Evolutionary conservation across 2,888 invertebrate genomes (phyloP).

Genomic region (Caenorhabditis afra): DNA sequence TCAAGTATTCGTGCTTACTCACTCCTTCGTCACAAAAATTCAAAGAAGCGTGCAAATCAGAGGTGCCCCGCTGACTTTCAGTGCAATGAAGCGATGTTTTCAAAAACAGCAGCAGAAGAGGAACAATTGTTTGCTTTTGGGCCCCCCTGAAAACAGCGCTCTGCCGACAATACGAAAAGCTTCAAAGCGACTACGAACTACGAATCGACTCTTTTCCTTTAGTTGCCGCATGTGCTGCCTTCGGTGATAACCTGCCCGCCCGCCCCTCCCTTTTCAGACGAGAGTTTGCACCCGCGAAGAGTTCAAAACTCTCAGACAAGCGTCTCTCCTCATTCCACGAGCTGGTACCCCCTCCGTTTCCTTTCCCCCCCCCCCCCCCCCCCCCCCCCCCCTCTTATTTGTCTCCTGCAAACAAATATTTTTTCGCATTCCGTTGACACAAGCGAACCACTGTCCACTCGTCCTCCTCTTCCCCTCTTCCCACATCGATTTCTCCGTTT

Average conservation of each 20-base stretch:
- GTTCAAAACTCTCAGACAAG: slow-evolving; percentile 23
- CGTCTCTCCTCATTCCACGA: slow-evolving; percentile 21
- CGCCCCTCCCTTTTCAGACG: too few species aligned
- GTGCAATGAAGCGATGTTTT: neutral
- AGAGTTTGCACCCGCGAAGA: neutral
- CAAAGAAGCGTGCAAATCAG: too few species aligned
- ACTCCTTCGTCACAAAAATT: too few species aligned
- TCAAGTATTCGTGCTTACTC: too few species aligned
- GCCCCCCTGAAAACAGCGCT: too few species aligned
- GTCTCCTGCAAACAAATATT: slow-evolving; percentile 39
- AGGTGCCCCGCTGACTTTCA: too few species aligned
- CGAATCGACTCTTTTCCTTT: neutral
- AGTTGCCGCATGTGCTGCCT: too few species aligned
- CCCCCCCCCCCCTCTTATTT: slow-evolving; percentile 9
- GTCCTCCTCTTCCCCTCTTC: slow-evolving; percentile 1
- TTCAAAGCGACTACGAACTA: neutral
- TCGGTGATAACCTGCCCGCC: too few species aligned
- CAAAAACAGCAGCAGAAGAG: neutral
- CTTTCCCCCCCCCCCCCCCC: neutral
- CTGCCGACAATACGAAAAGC: too few species aligned
- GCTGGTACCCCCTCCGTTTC: slow-evolving; percentile 15
- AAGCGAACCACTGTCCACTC: slow-evolving; percentile 56
- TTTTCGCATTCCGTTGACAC: slow-evolving; percentile 38
- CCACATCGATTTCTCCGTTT: slow-evolving; percentile 21
- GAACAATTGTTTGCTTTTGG: slow-evolving; percentile 2